Evolutionary conservation across 2,888 invertebrate species (phyloP), one percentile per base, ranked within the genome.

Genomic region (Volucella bombylans): DNA sequence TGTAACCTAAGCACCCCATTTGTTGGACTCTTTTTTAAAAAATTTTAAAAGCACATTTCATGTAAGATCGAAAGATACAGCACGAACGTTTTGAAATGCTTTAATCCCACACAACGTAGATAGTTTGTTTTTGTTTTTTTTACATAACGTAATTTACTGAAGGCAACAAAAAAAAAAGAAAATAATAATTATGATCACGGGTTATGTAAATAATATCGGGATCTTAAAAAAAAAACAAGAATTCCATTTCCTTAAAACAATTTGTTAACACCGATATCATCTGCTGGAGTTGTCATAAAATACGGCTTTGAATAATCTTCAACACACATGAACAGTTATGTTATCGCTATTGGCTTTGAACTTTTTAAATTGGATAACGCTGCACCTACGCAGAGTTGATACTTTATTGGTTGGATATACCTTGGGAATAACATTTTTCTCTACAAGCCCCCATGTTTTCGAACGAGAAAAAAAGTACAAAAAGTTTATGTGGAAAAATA

Each of bases 401-500:
- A 62, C 14, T 62, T 6, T 39, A 39, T 55, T 38, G 38, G 38
- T 11, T 41, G 11, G 4, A 15, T 59, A 18, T 11, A 15, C n/a
- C 18, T 6, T 2, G 12, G 12, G 4, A 43, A 59, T 11, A 4
- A 2, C 31, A 38, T 39, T 31, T 39, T 10, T 9, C 6, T 12
- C 15, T 11, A 38, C 45, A 45, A 15, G 45, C 12, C 54, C 23
- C 64, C 64, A 43, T 41, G 41, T 11, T 55, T 67, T 10, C 6
- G 6, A 31, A 6, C 6, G 6, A 4, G 11, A 67, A 14, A 65
- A 54, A 15, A 41, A 15, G 2, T 43, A 18, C 8, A 41, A 41
- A 59, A 45, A 31, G 1, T 31, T 45, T 11, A 38, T 67, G 45
- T 67, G 54, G 54, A 54, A 67, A 67, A 43, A 38, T 31, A 52